Percentiles rank a stretch among this genome's conserved stretches.
phyloP scores from a whole-genome alignment of 2,888 invertebrate species.

The Heliconius aoede region DNA sequence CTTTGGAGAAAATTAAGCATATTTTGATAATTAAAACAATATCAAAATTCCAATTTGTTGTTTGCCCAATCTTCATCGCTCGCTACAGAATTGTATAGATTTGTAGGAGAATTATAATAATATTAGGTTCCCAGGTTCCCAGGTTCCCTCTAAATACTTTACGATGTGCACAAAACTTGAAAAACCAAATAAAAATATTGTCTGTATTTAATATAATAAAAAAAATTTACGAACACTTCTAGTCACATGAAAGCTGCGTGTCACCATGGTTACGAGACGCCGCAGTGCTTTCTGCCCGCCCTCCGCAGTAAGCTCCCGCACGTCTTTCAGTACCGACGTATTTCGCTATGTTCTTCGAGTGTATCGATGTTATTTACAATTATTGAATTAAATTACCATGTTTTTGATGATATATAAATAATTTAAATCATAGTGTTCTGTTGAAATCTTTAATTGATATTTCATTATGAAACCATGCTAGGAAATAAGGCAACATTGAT shows the following conservation, averaged over 20 bases:
- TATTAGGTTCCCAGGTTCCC: no score
- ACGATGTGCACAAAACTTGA: neutral
- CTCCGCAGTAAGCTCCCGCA: constrained; percentile 73
- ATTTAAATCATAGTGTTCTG: constrained; percentile 12
- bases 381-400: constrained; percentile 47
- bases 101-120: no score
- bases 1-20: no score
- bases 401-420: constrained; percentile 20
- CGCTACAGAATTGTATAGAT: no score
- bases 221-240: constrained; percentile 24
- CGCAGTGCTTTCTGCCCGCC: constrained; percentile 76
- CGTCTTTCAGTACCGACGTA: constrained; percentile 57
- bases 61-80: no score
- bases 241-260: constrained; percentile 50
- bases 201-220: neutral
- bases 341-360: constrained; percentile 43
- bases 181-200: neutral
- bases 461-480: neutral
- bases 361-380: constrained; percentile 43
- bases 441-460: neutral
- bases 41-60: no score
- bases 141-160: no score
- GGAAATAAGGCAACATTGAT: constrained; percentile 30
- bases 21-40: no score
- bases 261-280: constrained; percentile 77